These are phyloP conservation scores for Amiota minor DNA, from an alignment of 2,888 invertebrate genomes.

Conservation along the genomic window DNA sequence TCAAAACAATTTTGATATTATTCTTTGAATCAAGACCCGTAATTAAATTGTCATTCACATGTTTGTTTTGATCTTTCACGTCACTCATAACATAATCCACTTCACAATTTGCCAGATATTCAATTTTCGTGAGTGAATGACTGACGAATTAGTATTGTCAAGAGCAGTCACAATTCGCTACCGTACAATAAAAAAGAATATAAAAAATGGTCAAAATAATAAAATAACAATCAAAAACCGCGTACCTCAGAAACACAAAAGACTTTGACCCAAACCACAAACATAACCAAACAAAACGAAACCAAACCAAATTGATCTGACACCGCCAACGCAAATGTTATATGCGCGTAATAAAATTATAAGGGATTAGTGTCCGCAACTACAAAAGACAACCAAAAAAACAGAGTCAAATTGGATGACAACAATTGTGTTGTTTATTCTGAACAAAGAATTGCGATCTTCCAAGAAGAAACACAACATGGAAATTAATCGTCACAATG, in stretches of 20 bases:
- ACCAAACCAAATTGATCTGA: slow-evolving; percentile 26
- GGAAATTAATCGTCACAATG: slow-evolving; percentile 13
- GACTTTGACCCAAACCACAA: not conserved
- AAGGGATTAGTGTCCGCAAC: slow-evolving; percentile 64
- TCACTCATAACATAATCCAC: not conserved
- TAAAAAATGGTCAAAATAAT: not conserved
- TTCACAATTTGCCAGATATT: slow-evolving; percentile 21
- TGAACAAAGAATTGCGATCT: slow-evolving; percentile 35
- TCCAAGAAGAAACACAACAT: slow-evolving; percentile 48
- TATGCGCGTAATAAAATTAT: slow-evolving; percentile 57
- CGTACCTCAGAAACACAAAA: not conserved
- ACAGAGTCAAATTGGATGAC: not conserved
- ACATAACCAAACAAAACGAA: not conserved
- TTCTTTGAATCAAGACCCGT: not conserved
- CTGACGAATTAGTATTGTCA: slow-evolving; percentile 57
- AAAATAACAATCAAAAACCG: not conserved
- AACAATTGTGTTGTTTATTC: not conserved
- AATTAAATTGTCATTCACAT: slow-evolving; percentile 25
- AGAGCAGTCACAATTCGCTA: slow-evolving; percentile 60
- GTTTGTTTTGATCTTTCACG: slow-evolving; percentile 12
- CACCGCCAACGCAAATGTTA: slow-evolving; percentile 47
- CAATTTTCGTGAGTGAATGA: slow-evolving; percentile 14
- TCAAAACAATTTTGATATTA: not conserved
- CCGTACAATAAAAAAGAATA: slow-evolving; percentile 32
- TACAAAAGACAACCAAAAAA: slow-evolving; percentile 43